Percentiles rank a stretch among this genome's conserved stretches.
These are phyloP conservation scores for Plebejus anna DNA, from an alignment of 2,888 invertebrate species.

Conservation along the genomic window DNA sequence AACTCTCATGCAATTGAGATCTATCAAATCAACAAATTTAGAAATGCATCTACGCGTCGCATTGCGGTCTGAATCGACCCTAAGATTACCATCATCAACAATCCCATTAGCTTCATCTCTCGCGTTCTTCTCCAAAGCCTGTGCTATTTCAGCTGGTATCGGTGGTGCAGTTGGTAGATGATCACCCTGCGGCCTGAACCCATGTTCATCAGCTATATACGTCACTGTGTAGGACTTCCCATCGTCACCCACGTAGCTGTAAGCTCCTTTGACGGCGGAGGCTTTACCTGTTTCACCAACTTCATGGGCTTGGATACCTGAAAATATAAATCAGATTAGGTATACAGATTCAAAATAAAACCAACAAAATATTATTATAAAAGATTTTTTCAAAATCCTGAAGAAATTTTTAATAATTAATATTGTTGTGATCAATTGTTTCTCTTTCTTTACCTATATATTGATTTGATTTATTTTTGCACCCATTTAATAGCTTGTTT, in stretches of 20 bases:
- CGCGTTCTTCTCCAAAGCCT: slow-evolving; percentile 69
- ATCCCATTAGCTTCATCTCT: slow-evolving; percentile 73
- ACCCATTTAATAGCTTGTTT: too few relatives aligned
- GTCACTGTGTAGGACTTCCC: slow-evolving; percentile 76
- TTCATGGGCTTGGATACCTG: slow-evolving; percentile 78
- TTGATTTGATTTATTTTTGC: too few relatives aligned
- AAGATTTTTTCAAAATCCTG: too few relatives aligned
- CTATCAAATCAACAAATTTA: too few relatives aligned
- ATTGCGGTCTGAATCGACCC: background rate
- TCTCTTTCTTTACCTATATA: too few relatives aligned
- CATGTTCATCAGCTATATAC: slow-evolving; percentile 80
- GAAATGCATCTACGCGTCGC: background rate
- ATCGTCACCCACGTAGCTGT: slow-evolving; percentile 80
- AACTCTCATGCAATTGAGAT: too few relatives aligned
- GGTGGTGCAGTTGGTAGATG: slow-evolving; percentile 81
- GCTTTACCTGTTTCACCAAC: slow-evolving; percentile 58
- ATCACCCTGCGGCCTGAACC: slow-evolving; percentile 76
- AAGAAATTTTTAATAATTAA: too few relatives aligned
- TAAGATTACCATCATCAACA: slow-evolving; percentile 65
- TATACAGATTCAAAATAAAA: too few relatives aligned
- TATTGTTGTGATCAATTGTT: too few relatives aligned
- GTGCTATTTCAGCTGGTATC: slow-evolving; percentile 76
- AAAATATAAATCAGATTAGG: slow-evolving; percentile 8
- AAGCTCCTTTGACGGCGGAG: slow-evolving; percentile 71
- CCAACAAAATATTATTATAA: too few relatives aligned